phyloP scores from a whole-genome alignment of 2,113 vertebrate species.

The Petroica traversi region DNA sequence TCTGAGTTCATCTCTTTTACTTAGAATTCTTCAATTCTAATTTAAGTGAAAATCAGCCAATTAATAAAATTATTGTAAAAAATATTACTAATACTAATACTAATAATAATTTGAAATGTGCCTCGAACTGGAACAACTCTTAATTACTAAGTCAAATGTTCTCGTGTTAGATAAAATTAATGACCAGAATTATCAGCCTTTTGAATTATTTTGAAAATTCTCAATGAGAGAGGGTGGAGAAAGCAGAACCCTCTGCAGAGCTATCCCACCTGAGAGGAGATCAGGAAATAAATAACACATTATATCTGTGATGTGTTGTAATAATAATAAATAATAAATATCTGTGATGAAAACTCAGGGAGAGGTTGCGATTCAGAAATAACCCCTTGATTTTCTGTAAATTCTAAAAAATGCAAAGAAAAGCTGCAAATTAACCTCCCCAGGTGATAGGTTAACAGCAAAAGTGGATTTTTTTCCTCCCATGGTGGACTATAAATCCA shows the following conservation, averaged over 20 bases:
- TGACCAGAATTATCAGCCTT: not conserved
- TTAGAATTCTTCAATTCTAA: not conserved
- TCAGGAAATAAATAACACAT: not conserved
- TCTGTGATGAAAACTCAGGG: not conserved
- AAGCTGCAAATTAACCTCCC: not conserved
- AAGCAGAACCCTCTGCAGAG: not conserved
- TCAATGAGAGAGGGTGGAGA: not conserved
- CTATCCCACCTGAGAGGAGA: not conserved
- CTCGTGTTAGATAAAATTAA: not conserved
- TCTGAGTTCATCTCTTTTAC: not conserved
- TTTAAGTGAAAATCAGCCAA: not conserved
- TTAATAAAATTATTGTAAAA: not conserved
- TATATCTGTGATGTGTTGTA: no score
- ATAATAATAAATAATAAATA: no score
- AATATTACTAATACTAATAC: no score
- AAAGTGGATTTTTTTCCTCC: not conserved
- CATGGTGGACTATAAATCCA: not conserved
- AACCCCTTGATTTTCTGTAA: not conserved
- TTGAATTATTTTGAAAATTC: not conserved
- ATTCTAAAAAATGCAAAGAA: not conserved
- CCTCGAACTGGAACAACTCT: not conserved
- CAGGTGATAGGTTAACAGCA: fast-evolving
- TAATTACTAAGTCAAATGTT: not conserved
- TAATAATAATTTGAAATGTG: not conserved
- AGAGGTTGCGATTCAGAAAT: not conserved